Evolutionary conservation across 2,888 invertebrate species (phyloP).

Genomic region (Epinotia nisella): DNA sequence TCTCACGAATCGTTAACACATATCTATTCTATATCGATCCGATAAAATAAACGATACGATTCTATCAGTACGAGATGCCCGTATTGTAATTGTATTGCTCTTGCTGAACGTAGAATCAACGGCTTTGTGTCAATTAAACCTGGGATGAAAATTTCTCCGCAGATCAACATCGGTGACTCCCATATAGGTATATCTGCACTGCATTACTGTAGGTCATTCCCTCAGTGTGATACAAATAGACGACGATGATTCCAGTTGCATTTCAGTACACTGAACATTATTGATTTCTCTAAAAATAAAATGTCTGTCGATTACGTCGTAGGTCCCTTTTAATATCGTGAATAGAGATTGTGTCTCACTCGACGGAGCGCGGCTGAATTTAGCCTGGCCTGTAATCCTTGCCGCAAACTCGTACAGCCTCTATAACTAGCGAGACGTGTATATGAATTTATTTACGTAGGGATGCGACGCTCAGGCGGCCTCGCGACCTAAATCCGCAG

Average conservation of each 20-base stretch:
- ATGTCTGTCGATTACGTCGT: constrained; percentile 17
- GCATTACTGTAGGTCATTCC: constrained; percentile 48
- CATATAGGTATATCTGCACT: constrained; percentile 47
- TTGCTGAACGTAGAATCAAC: constrained; percentile 15
- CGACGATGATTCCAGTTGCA: not conserved
- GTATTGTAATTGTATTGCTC: constrained; percentile 22
- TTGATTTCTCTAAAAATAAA: constrained; percentile 55
- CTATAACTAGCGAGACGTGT: constrained; percentile 68
- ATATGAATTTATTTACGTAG: constrained; percentile 68
- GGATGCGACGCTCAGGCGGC: constrained; percentile 62
- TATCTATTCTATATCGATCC: constrained; percentile 23
- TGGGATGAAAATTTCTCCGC: constrained; percentile 54
- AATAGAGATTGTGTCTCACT: constrained; percentile 31
- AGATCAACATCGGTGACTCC: constrained; percentile 68
- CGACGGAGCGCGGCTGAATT: constrained; percentile 37
- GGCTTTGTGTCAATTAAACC: constrained; percentile 51
- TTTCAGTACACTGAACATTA: constrained; percentile 48
- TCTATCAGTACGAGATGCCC: constrained; percentile 1
- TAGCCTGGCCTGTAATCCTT: constrained; percentile 44
- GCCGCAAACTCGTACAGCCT: constrained; percentile 42
- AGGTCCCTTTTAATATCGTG: constrained; percentile 30
- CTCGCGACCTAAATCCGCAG: constrained; percentile 66
- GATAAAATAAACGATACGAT: constrained; percentile 29
- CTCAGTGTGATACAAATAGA: constrained; percentile 6
- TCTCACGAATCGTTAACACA: constrained; percentile 39